Evolutionary conservation across 2,888 invertebrate genomes (phyloP).

Genomic region (Melieria omissa): DNA sequence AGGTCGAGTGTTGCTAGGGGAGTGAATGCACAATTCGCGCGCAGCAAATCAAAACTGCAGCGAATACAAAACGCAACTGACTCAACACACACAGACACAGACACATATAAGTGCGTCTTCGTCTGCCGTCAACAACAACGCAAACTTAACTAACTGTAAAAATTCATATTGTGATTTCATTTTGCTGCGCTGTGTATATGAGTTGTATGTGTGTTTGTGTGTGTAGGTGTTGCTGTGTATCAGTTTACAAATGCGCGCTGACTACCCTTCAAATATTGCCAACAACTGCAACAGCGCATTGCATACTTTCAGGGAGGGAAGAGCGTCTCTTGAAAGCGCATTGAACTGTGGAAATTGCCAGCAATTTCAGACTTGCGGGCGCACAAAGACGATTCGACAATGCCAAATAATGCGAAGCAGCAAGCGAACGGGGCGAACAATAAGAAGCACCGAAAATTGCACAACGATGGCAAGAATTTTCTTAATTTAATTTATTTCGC

Average conservation of each 20-base stretch:
- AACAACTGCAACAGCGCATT: conserved; percentile 12
- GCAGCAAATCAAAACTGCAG: too few species aligned
- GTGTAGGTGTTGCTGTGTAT: neutral
- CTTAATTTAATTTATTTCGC: conserved; percentile 15
- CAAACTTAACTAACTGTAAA: conserved; percentile 48
- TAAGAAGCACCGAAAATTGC: neutral
- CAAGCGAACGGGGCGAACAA: neutral
- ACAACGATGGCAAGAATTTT: neutral
- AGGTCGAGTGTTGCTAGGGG: too few species aligned
- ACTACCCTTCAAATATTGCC: conserved; percentile 14
- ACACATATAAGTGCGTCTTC: too few species aligned
- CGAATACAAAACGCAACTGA: too few species aligned
- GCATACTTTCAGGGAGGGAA: neutral
- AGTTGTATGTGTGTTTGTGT: neutral
- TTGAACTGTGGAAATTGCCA: conserved; percentile 60
- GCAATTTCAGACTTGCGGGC: conserved; percentile 47
- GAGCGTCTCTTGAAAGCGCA: conserved; percentile 54
- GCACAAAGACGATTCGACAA: neutral
- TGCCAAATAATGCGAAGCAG: conserved; percentile 45
- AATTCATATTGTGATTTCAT: conserved; percentile 46
- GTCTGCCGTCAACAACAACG: conserved; percentile 36
- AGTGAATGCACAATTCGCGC: too few species aligned
- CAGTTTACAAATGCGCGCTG: conserved; percentile 3
- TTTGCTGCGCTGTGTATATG: conserved; percentile 11
- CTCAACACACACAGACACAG: too few species aligned